phyloP scores from a whole-genome alignment of 2,113 vertebrate species.

The Turnix velox region DNA sequence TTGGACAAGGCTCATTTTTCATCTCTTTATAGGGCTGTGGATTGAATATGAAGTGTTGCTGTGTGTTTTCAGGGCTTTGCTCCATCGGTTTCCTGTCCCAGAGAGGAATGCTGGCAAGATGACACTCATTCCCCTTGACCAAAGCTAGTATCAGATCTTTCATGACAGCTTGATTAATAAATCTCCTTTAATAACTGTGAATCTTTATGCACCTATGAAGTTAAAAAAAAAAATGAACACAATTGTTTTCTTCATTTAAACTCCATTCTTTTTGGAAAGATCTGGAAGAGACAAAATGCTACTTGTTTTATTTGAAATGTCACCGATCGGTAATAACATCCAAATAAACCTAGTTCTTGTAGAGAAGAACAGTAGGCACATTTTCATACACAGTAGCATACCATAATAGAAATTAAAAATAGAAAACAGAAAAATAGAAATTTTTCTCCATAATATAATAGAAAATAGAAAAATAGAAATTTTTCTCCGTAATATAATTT shows the following conservation, averaged over 20 bases:
- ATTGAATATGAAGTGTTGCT: constrained; percentile 71
- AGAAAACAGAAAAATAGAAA: no score
- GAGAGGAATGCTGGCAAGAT: background rate
- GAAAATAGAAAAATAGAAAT: no score
- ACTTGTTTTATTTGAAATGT: background rate
- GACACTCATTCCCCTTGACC: background rate
- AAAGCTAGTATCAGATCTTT: background rate
- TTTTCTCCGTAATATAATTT: background rate
- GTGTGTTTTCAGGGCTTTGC: constrained; percentile 37
- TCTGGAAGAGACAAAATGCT: background rate
- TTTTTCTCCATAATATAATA: background rate
- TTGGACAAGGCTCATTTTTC: constrained; percentile 81
- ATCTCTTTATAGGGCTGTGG: constrained; percentile 71
- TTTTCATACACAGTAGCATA: background rate
- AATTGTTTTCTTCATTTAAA: background rate
- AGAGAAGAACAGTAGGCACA: background rate
- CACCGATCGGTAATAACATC: background rate
- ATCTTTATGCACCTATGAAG: background rate
- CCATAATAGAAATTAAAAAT: background rate
- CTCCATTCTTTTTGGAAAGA: background rate
- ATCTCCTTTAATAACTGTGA: background rate
- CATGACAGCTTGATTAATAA: background rate
- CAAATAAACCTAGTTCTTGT: background rate
- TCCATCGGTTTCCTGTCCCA: background rate
- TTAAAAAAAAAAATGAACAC: background rate